Evolutionary conservation across 2,113 vertebrate genomes (phyloP), one percentile per base, ranked within the genome.

Genomic region (Taxidea taxus): DNA sequence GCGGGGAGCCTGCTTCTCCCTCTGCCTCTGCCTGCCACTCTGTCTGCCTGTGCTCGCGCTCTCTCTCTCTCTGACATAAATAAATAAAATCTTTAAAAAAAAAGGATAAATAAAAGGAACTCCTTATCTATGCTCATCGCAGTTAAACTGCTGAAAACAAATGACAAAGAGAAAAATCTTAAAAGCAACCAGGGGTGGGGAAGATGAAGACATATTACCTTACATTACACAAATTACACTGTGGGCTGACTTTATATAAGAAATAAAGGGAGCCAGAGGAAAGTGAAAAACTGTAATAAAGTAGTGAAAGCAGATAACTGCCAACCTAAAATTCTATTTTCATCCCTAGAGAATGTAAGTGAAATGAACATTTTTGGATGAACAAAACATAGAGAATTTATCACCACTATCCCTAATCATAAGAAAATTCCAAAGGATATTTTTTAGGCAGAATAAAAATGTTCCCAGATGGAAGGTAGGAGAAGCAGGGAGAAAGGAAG

Each of bases 401-500:
- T 44, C 34, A 39, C 47, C 31, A 77, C 82, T n/a, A 70, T 34
- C 49, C 44, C 82, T 66, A 92, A 64, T 94, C 64, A 93, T 81
- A 88, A n/a, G 34, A 75, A 95, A 93, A 96, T 49, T 21, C 44
- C 60, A 60, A 56, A 68, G 20, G 1, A 2, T 91, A 37, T 42
- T 77, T 90, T 96, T 88, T 31, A 91, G 62, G 47, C 47, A 91
- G 81, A 86, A 93, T 91, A 54, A 91, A 90, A 90, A 75, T 93
- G 29, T 85, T 94, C 75, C 72, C 86, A 95, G 62, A 51, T 85
- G 82, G 70, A 90, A 54, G 89, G 54, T 80, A 60, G 60, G 78
- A 96, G 87, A 88, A 90, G 16, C 78, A 91, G 77, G 44, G 87
- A 88, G 70, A 75, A 80, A 87, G 39, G n/a, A 96, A 58, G 11